These are phyloP conservation scores for Huso huso DNA, from an alignment of 2,797 vertebrate species.

Conservation along the genomic window DNA sequence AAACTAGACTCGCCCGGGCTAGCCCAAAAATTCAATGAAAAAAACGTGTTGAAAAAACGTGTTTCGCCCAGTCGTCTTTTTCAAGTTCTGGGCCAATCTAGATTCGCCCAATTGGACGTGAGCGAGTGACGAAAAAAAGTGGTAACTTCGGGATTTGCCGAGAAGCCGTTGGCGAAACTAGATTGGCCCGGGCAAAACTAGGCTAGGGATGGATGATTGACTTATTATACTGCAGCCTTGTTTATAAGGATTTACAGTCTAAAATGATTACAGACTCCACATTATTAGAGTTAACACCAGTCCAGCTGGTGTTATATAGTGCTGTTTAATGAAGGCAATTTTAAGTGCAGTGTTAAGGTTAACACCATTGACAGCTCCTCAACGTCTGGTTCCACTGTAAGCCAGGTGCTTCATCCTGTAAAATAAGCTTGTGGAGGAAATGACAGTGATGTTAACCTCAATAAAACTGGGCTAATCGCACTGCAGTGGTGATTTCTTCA, in stretches of 20 bases:
- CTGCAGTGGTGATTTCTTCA: background rate
- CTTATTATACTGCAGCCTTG: constrained; percentile 4
- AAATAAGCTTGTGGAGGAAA: constrained; percentile 19
- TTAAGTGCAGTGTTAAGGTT: constrained; percentile 20
- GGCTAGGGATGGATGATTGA: background rate
- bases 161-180: too few relatives aligned
- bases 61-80: too few relatives aligned
- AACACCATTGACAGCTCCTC: constrained; percentile 13
- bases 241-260: constrained; percentile 9
- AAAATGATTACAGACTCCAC: background rate
- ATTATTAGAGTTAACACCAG: background rate
- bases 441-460: constrained; percentile 2
- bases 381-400: constrained; percentile 1
- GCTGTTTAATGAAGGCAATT: constrained; percentile 26
- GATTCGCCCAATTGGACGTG: too few relatives aligned
- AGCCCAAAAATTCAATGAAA: too few relatives aligned
- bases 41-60: too few relatives aligned
- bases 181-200: too few relatives aligned
- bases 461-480: constrained; percentile 5
- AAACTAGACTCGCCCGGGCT: too few relatives aligned
- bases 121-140: too few relatives aligned
- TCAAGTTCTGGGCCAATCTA: too few relatives aligned
- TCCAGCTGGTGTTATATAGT: constrained; percentile 22
- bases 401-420: constrained; percentile 18
- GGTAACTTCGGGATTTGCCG: too few relatives aligned